Conservation (phyloP, 1,140 invertebrate species). For the Heliconius congener region DNA sequence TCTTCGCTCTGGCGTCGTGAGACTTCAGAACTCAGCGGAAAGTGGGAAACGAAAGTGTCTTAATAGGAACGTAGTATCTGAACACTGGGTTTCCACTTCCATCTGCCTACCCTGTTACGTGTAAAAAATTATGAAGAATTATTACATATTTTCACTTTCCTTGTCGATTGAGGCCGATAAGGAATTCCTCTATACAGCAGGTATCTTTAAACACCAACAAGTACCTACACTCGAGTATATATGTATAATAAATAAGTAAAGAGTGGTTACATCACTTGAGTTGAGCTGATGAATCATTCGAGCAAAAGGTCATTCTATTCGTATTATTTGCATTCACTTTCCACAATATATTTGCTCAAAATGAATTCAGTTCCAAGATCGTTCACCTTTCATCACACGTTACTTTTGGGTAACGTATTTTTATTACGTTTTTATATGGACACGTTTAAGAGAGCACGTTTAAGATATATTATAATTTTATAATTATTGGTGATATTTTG, state of each 20-base stretch:
- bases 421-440: background rate
- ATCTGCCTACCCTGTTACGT: too few species aligned
- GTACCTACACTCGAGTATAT: constrained; percentile 43
- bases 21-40: too few species aligned
- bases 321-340: constrained; percentile 71
- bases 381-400: constrained; percentile 46
- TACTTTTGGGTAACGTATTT: background rate
- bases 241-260: constrained; percentile 36
- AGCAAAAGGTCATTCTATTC: constrained; percentile 77
- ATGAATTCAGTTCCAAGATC: constrained; percentile 55
- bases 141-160: constrained; percentile 70
- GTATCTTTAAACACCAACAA: constrained; percentile 28
- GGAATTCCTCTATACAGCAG: constrained; percentile 49
- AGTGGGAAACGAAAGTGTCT: too few species aligned
- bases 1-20: too few species aligned
- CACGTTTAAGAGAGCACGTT: background rate
- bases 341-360: constrained; percentile 58
- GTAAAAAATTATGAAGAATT: background rate
- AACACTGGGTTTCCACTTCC: too few species aligned
- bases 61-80: too few species aligned
- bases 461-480: background rate
- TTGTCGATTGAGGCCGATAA: constrained; percentile 52
- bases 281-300: constrained; percentile 72
- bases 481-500: background rate
- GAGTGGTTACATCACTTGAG: constrained; percentile 68